A percentile compares a stretch with the other conserved stretches of the same genome.
Conservation (phyloP, 1,140 invertebrate species). For the Hycleus phaleratus region DNA sequence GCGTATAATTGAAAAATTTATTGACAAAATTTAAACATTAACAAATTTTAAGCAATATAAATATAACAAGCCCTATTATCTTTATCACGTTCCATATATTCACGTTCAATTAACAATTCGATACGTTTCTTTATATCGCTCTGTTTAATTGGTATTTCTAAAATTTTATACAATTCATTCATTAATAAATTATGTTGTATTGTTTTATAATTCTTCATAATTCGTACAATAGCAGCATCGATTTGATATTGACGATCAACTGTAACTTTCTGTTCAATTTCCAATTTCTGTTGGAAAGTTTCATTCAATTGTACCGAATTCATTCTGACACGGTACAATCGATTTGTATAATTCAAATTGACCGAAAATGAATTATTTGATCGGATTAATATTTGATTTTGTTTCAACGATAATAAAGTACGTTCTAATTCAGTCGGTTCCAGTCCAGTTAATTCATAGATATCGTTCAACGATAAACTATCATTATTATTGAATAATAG, state of each 20-base stretch:
- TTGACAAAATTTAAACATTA: no score
- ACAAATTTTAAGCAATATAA: conserved; percentile 30
- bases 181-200: conserved; percentile 91
- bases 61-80: conserved; percentile 31
- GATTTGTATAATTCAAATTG: conserved; percentile 81
- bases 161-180: conserved; percentile 89
- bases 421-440: conserved; percentile 84
- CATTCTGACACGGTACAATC: conserved; percentile 94
- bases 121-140: conserved; percentile 34
- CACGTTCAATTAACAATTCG: conserved; percentile 34
- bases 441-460: conserved; percentile 77
- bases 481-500: conserved; percentile 87
- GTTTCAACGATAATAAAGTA: conserved; percentile 83
- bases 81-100: conserved; percentile 33
- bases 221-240: conserved; percentile 96
- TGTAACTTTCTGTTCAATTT: conserved; percentile 95
- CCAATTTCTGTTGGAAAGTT: conserved; percentile 50
- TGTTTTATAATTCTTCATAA: conserved; percentile 97
- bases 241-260: conserved; percentile 98
- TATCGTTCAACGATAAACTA: conserved; percentile 67
- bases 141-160: conserved; percentile 91
- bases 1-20: no score
- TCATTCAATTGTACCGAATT: conserved; percentile 99
- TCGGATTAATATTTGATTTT: neutral
- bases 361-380: conserved; percentile 65